Base-by-base conservation (phyloP, 2,113 vertebrate genomes). In the Formicarius rufipectus region DNA sequence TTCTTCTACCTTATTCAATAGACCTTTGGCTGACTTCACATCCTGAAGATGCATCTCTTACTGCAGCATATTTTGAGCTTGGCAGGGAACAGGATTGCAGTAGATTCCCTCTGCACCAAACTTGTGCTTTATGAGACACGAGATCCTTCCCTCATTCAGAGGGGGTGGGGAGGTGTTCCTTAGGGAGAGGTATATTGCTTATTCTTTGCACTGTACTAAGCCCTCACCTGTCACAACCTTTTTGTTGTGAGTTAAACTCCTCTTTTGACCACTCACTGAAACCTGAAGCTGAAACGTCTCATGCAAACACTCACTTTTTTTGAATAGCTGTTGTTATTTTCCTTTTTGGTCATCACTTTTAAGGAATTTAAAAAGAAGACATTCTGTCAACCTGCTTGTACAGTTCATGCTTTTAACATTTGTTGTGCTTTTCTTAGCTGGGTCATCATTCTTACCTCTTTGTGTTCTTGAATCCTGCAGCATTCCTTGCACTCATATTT, bases 51-150 rank as follows among this genome's bases (percentile, higher is more conserved):
- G 58, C 93, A 52, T 66, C 84, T 92, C 84, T 93, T 96, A 40
- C 47, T 90, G 79, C 94, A 95, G 84, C 60, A 23, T 88, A 64
- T 94, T 95, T 97, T 75, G 75, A 93, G 90, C 74, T 95, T 97
- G 95, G 89, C 92, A 95, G 42, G 80, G 55, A 95, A 89, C 62
- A 80, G 71, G 93, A 93, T 92, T 97, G 94, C 84, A 97, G 94
- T 77, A 95, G 68, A 66, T 94, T 95, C 71, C 90, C 82, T 84
- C 58, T 95, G 84, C 87, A 96, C 69, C 79, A 91, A 53, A 67
- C 56, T 58, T 64, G 66, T 68, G 59, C 78, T 89, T 74, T 96
- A 30, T 80, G 6, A 7, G 22, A 7, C 93, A 60, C 3, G 4
- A 71, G 63, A 60, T 94, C 25, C 35, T 86, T 95, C 52, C 60